Base-by-base conservation (phyloP, 2,797 vertebrate species). In the Sitta carolinensis region DNA sequence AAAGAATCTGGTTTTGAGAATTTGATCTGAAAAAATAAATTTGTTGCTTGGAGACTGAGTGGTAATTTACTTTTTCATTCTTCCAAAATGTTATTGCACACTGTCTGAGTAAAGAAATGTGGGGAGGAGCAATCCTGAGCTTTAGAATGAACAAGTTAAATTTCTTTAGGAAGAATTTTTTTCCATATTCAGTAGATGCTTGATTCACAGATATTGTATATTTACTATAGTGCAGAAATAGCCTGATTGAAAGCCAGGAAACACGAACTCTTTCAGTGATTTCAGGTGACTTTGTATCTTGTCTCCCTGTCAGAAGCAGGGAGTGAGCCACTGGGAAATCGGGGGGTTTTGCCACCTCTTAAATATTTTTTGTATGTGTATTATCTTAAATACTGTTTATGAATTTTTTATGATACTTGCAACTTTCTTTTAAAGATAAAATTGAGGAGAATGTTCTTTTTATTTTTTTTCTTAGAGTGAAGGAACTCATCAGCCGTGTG, bases 341-440 rank as follows among this genome's bases (percentile, higher is more conserved):
- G 9, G n/a, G 0, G 0, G 11, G 17, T 42, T 72, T 73, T 64
- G 26, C 3, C 17, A 43, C 13, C 4, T 6, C 3, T 78, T 22
- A n/a, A 5, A 3, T 42, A 66, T 43, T 59, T 36, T 55, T 64
- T 43, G 0, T 36, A 3, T 74, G 5, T 43, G 2, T 67, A 20
- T 75, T 87, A 45, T 55, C 34, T 67, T 73, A 80, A 78, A 68
- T 87, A 21, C 13, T 70, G 16, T 32, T 55, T 69, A 14, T 42
- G 23, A 34, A 17, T 23, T 67, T 90, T 67, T 34, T 51, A 47
- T 40, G 32, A 32, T 51, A n/a, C 42, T 74, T 78, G 23, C 5
- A 58, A 19, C 1, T 27, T 19, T 66, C 5, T 38, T 63, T 52
- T 30, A 12, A 62, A 70, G 57, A 20, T 68, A 48, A 85, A 68